Conservation (phyloP, 2,113 vertebrate species). For the Struthidea cinerea region DNA sequence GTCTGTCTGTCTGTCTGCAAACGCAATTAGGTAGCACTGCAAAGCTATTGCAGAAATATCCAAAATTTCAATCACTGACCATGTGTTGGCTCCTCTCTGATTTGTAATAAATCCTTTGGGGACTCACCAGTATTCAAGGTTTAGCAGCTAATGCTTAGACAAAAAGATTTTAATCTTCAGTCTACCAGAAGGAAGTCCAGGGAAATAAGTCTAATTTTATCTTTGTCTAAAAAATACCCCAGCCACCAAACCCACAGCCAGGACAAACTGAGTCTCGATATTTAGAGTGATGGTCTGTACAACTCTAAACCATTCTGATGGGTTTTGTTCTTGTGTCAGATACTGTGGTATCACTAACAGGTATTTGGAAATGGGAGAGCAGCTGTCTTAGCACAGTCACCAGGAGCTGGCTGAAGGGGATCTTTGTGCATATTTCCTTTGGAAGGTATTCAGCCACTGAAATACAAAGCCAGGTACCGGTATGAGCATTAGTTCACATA, state of each 20-base stretch:
- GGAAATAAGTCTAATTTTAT: not conserved
- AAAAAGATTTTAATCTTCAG: not conserved
- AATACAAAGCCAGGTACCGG: conserved; percentile 23
- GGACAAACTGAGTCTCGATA: not conserved
- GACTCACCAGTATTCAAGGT: not conserved
- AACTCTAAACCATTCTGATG: not conserved
- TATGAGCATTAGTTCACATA: not conserved
- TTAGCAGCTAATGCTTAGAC: not conserved
- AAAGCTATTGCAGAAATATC: not conserved
- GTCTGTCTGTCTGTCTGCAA: not conserved
- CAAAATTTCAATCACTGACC: not conserved
- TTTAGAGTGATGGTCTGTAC: not conserved
- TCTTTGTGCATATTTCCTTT: not conserved
- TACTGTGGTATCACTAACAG: not conserved
- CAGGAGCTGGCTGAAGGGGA: not conserved
- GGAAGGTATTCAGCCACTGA: conserved; percentile 26
- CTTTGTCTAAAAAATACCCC: not conserved
- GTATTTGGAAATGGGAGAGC: not conserved
- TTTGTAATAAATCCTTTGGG: not conserved
- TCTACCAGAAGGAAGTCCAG: not conserved
- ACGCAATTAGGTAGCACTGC: fast-evolving
- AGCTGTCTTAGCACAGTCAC: not conserved
- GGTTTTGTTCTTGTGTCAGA: not conserved
- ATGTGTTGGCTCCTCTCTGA: not conserved
- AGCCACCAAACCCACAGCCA: not conserved